Evolutionary conservation across 2,113 vertebrate genomes (phyloP), one percentile per base, ranked within the genome.

Genomic region (Ophthalmotilapia sp.): DNA sequence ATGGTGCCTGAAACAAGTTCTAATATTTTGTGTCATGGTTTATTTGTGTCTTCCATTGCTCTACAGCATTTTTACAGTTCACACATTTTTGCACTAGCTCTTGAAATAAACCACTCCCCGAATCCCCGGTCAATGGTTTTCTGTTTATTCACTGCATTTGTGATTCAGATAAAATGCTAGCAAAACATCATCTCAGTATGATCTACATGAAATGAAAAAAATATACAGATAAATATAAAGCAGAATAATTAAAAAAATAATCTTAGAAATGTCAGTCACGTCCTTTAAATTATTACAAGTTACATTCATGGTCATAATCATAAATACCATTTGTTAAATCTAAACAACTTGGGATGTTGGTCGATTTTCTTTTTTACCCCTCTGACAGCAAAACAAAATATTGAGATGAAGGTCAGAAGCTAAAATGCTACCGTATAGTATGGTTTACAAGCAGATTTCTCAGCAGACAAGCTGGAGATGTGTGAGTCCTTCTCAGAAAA

Each of bases 401-500:
- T 77, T 31, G 26, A 31, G 26, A 12, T 51, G 45, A 31, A 77
- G 73, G 26, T 31, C 42, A 77, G 10, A 47, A 49, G 26, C 45
- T 49, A 49, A 49, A 51, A 77, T 17, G 26, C 83, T 49, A 26
- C 47, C 29, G 10, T 62, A n/a, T 14, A 11, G 6, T 49, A 4
- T 79, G n/a, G 21, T 26, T 81, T 56, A n/a, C 19, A 33, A n/a
- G 38, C 5, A 1, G 38, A 31, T 85, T 82, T 83, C 14, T 56
- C 9, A 3, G 31, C 4, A 4, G 42, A 81, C 62, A 11, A 3
- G 49, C 17, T 83, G 62, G 42, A 73, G 31, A 8, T 6, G 2
- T 21, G 40, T 3, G 26, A 51, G 14, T 14, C 7, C 13, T 45
- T 2, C 47, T 97, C 94, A 99, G 96, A 99, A 99, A 73, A 99